Conservation (phyloP, 1,140 invertebrate genomes). For the Pseudomyrmex cubaensis region DNA sequence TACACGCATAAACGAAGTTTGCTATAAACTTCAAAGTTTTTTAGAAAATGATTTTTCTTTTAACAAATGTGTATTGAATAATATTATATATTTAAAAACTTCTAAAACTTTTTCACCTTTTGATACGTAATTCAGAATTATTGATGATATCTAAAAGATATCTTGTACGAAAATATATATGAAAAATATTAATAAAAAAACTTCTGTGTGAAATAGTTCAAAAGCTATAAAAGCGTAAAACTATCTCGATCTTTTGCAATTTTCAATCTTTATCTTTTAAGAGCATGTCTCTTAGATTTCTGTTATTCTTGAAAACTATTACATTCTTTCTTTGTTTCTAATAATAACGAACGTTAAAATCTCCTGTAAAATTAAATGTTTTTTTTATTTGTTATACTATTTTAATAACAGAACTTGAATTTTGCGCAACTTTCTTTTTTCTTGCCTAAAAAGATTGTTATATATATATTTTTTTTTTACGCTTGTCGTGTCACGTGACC, state of each 20-base stretch:
- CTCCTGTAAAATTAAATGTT: not conserved
- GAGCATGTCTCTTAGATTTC: no score
- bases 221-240: no score
- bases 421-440: constrained; percentile 2
- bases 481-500: not conserved
- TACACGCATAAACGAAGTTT: not conserved
- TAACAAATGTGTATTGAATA: not conserved
- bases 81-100: constrained; percentile 1
- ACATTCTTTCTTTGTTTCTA: no score
- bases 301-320: no score
- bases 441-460: not conserved
- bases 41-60: not conserved
- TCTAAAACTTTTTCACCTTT: not conserved
- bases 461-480: not conserved
- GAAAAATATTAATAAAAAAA: no score
- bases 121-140: not conserved
- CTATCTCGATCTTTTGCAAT: no score
- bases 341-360: not conserved
- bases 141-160: no score
- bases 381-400: not conserved
- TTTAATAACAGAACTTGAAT: constrained; percentile 7
- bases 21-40: not conserved
- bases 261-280: no score
- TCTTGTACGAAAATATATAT: no score
- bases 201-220: no score